A percentile compares a stretch with the other conserved stretches of the same genome.
Evolutionary conservation across 2,797 vertebrate genomes (phyloP).

Genomic region (Erpetoichthys calabaricus): DNA sequence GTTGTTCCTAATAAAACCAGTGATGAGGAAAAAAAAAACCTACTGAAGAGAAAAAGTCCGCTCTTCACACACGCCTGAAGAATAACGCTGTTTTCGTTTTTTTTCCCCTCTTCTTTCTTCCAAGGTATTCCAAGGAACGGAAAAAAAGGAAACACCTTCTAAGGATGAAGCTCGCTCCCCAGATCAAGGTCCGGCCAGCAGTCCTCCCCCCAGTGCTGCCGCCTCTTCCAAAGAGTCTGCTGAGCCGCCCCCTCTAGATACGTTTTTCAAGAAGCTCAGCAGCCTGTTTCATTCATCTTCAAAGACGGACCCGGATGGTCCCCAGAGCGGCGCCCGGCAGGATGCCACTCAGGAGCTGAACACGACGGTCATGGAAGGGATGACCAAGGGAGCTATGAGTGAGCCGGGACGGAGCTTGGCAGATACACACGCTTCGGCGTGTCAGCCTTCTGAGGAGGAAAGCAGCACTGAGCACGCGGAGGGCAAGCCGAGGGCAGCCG

Average conservation of each 20-base stretch:
- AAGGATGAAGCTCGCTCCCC: constrained; percentile 12
- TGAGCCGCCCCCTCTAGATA: constrained; percentile 22
- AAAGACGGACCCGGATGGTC: constrained; percentile 12
- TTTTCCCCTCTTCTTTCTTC: neutral
- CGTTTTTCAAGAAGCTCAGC: constrained; percentile 27
- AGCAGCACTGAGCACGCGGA: constrained; percentile 8
- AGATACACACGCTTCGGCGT: too few relatives aligned
- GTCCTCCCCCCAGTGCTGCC: constrained; percentile 5
- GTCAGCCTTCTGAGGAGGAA: constrained; percentile 3
- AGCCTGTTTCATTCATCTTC: constrained; percentile 26
- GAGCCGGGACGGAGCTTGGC: too few relatives aligned
- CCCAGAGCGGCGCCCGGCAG: constrained; percentile 1
- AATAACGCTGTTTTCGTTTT: constrained; percentile 2
- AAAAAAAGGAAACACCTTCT: constrained; percentile 8
- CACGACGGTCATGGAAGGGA: constrained; percentile 2
- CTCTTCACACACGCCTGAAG: too few relatives aligned
- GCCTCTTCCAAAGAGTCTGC: constrained; percentile 1
- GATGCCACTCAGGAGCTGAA: neutral
- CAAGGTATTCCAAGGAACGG: constrained; percentile 10
- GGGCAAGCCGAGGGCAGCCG: constrained; percentile 2
- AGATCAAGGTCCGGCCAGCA: constrained; percentile 3
- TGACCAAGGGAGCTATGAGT: neutral
- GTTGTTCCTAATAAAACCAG: too few relatives aligned
- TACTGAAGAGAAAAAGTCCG: too few relatives aligned
- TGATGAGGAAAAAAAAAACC: too few relatives aligned